Evolutionary conservation across 2,797 vertebrate species (phyloP).

Genomic region (Adrianichthys oophorus): DNA sequence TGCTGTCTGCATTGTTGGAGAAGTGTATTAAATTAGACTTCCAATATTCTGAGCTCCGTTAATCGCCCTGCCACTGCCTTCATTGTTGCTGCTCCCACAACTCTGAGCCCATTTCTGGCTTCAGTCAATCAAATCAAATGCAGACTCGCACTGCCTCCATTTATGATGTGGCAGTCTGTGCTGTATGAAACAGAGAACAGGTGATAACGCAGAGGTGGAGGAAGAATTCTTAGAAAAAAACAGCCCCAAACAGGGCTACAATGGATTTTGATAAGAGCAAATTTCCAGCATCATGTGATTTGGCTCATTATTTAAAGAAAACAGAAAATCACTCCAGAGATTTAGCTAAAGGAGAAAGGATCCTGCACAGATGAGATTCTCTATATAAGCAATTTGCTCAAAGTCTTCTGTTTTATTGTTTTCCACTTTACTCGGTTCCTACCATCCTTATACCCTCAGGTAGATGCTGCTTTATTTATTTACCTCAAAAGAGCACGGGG

Average conservation of each 20-base stretch:
- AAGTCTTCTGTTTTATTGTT: constrained; percentile 35
- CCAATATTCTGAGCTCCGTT: constrained; percentile 37
- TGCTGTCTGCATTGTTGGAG: constrained; percentile 13
- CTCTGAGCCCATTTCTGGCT: constrained; percentile 40
- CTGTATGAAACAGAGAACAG: constrained; percentile 36
- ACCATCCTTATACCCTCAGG: constrained; percentile 53
- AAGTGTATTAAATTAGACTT: constrained; percentile 24
- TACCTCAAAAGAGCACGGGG: constrained; percentile 40
- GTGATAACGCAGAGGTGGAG: constrained; percentile 23
- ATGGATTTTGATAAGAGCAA: constrained; percentile 41
- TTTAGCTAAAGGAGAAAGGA: constrained; percentile 41
- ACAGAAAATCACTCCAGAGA: constrained; percentile 22
- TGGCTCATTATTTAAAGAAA: constrained; percentile 34
- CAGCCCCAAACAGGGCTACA: constrained; percentile 7
- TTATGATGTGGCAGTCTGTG: constrained; percentile 20
- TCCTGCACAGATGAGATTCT: constrained; percentile 45
- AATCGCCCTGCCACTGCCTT: constrained; percentile 30
- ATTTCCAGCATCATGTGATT: constrained; percentile 28
- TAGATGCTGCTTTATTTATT: constrained; percentile 67
- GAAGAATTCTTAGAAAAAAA: constrained; percentile 9
- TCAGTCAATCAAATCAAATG: constrained; percentile 33
- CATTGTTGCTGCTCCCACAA: constrained; percentile 47
- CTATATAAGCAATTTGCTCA: constrained; percentile 56
- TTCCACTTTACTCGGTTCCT: constrained; percentile 52
- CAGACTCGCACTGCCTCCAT: constrained; percentile 25